Base-by-base conservation (phyloP, 1,140 invertebrate species). In the Pachyrhynchus sulphureomaculatus region DNA sequence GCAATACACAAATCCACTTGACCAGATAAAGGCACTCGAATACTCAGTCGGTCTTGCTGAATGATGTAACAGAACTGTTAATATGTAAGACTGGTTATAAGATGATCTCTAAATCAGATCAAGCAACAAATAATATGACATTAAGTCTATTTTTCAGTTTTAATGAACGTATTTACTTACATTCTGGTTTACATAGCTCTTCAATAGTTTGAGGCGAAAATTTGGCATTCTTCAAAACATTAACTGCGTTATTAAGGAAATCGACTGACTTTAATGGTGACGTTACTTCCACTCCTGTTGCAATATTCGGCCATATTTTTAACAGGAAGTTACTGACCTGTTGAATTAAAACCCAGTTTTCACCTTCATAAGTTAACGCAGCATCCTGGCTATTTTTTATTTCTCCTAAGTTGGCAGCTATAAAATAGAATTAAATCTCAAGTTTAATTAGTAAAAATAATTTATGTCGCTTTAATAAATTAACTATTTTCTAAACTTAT, bases 361-460 rank as follows among this genome's bases (percentile, higher is more conserved):
- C 95, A 3, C 95, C 96, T 80, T 98, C 95, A 71, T 96, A 98
- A 0, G 95, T 98, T 65, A 89, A 89, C 66, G 92, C 92, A 0
- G 93, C 90, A 79, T 98, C 95, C 77, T 95, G 88, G 75, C 95
- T 89, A 77, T 88, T 87, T 56, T 92, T 83, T 42, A 96, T 77
- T 58, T 90, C 86, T n/a, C 90, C 89, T 34, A 96, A 77, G 65
- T 91, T 83, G 57, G 89, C 82, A 12, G 86, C 89, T 83, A 34
- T 49, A 65, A 61, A 60, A 65, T 62, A 26, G 20, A 33, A 52
- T 6, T 10, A 39, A n/a, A 9, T n/a, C 4, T 39, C 13, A 15
- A 4, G 4, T 39, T 39, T 39, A 9, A n/a, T n/a, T n/a, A n/a
- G n/a, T n/a, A n/a, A n/a, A n/a, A n/a, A n/a, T n/a, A n/a, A n/a